Percentiles rank a stretch among this genome's conserved stretches.
These are phyloP conservation scores for Pollachius pollachius DNA, from an alignment of 2,113 vertebrate species.

Conservation along the genomic window DNA sequence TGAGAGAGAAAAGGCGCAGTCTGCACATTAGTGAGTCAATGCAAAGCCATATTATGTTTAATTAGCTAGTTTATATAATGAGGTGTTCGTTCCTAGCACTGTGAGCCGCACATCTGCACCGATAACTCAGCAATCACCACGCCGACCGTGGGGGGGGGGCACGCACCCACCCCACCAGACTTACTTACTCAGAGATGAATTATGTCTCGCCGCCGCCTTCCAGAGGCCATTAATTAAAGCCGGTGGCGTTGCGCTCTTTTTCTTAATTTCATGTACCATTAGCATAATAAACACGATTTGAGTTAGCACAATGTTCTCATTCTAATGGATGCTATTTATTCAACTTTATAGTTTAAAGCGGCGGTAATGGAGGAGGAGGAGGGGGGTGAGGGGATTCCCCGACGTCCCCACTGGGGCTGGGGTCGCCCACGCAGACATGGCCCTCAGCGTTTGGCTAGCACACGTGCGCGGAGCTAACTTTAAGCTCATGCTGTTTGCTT, in stretches of 20 bases:
- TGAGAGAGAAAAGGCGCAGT: slow-evolving; percentile 78
- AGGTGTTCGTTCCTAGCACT: slow-evolving; percentile 99
- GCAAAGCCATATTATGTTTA: slow-evolving; percentile 96
- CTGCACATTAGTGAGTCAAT: slow-evolving; percentile 96
- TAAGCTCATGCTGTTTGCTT: no score
- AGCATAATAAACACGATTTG: slow-evolving; percentile 99
- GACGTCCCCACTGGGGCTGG: slow-evolving; percentile 87
- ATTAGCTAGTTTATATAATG: slow-evolving; percentile 99
- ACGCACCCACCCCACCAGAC: slow-evolving; percentile 98
- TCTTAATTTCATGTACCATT: slow-evolving; percentile 99
- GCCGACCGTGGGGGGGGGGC: slow-evolving; percentile 84
- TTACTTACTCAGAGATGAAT: slow-evolving; percentile 99
- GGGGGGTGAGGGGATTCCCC: no score
- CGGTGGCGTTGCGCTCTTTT: slow-evolving; percentile 99
- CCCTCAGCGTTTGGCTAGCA: no score
- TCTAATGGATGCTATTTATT: slow-evolving; percentile 99
- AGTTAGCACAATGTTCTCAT: slow-evolving; percentile 97
- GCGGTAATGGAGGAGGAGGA: slow-evolving; percentile 76
- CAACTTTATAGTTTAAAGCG: slow-evolving; percentile 99
- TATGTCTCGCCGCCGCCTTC: slow-evolving; percentile 94
- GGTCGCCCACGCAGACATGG: slow-evolving; percentile 80
- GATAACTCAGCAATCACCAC: slow-evolving; percentile 97
- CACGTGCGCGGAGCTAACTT: no score
- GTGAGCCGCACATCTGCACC: slow-evolving; percentile 98
- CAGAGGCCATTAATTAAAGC: slow-evolving; percentile 99